Evolutionary conservation across 2,888 invertebrate genomes (phyloP).

Genomic region (Taphrorychus bicolor): DNA sequence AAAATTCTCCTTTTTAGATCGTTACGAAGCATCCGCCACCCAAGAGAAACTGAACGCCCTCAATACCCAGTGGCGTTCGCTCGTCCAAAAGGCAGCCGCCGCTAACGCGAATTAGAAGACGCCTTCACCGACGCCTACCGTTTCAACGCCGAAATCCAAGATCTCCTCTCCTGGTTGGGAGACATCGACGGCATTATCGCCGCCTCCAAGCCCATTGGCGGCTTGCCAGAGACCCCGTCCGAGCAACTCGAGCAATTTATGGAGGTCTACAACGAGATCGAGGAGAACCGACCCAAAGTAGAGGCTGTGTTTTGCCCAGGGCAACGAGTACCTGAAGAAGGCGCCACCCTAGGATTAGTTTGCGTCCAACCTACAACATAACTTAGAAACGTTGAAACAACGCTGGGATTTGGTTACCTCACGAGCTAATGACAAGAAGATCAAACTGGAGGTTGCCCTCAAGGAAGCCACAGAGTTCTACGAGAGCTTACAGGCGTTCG

Average conservation of each 20-base stretch:
- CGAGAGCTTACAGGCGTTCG: conserved; percentile 91
- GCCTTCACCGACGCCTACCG: conserved; percentile 90
- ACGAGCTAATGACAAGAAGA: conserved; percentile 89
- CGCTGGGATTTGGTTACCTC: conserved; percentile 93
- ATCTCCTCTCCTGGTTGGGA: conserved; percentile 89
- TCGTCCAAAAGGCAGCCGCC: conserved; percentile 85
- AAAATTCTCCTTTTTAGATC: conserved; percentile 15
- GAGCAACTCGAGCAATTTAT: conserved; percentile 97
- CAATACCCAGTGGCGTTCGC: conserved; percentile 88
- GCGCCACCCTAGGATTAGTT: conserved; percentile 64
- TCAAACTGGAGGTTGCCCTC: conserved; percentile 95
- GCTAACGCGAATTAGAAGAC: conserved; percentile 90
- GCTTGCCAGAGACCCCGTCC: conserved; percentile 96
- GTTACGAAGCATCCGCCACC: conserved; percentile 82
- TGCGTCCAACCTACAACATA: conserved; percentile 86
- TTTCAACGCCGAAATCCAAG: conserved; percentile 95
- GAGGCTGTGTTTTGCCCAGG: conserved; percentile 89
- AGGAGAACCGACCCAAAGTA: conserved; percentile 89
- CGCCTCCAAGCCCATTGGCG: conserved; percentile 96
- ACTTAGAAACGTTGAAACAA: conserved; percentile 86
- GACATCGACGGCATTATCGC: conserved; percentile 94
- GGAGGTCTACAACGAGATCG: conserved; percentile 93
- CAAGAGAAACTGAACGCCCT: conserved; percentile 88
- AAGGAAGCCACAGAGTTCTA: conserved; percentile 98
- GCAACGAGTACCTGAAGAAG: conserved; percentile 84